Percentiles rank a stretch among this genome's conserved stretches.
phyloP scores from a whole-genome alignment of 1,140 invertebrate species.

The Acarapis woodi region DNA sequence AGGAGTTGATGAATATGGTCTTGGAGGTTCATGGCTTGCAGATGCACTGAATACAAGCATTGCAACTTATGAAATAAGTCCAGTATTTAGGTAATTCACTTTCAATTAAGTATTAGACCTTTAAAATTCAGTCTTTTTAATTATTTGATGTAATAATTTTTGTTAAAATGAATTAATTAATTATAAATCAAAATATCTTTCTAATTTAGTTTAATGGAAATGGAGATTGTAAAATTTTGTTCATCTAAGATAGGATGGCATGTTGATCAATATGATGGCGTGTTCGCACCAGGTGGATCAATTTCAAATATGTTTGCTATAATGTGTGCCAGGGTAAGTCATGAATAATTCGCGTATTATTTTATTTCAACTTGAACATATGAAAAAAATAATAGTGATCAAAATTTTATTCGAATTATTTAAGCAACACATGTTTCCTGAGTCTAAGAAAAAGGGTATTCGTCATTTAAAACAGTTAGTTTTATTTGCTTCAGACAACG shows the following conservation, averaged over 20 bases:
- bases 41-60: conserved; percentile 78
- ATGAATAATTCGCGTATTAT: no score
- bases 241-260: conserved; percentile 53
- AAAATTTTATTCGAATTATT: no score
- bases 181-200: no score
- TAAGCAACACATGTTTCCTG: conserved; percentile 73
- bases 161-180: no score
- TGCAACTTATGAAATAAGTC: conserved; percentile 89
- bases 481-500: conserved; percentile 90
- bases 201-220: conserved; percentile 94
- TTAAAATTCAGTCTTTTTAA: no score
- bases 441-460: conserved; percentile 71
- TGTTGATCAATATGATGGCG: conserved; percentile 44
- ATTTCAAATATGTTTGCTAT: conserved; percentile 93
- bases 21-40: conserved; percentile 89
- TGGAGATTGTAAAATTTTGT: conserved; percentile 69
- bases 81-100: no score
- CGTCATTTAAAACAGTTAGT: conserved; percentile 46
- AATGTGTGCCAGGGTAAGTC: conserved; percentile 63
- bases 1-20: conserved; percentile 67
- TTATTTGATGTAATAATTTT: no score
- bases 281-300: conserved; percentile 80
- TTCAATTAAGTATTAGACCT: no score
- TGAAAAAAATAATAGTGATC: no score
- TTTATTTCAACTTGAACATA: no score